phyloP scores from a whole-genome alignment of 2,888 invertebrate species.

The Hemicrepidius hirtus region DNA sequence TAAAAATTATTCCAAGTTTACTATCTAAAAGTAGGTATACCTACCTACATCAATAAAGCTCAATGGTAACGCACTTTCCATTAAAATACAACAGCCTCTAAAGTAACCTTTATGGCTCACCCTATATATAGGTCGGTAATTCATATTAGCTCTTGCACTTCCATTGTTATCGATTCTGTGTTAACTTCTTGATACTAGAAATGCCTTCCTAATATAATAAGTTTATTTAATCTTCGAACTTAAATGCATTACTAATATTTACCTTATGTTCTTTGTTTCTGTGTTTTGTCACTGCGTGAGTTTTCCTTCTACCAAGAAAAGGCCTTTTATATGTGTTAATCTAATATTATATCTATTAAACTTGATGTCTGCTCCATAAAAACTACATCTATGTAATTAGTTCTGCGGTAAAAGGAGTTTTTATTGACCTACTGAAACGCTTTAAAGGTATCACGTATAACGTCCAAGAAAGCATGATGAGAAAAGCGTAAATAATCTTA shows the following conservation, averaged over 20 bases:
- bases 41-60: too few species aligned
- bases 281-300: constrained; percentile 32
- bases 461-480: background rate
- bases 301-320: constrained; percentile 39
- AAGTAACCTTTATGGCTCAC: too few species aligned
- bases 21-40: too few species aligned
- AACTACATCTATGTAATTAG: constrained; percentile 52
- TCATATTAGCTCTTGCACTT: too few species aligned
- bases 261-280: constrained; percentile 33
- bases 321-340: constrained; percentile 49
- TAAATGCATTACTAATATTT: constrained; percentile 43
- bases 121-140: too few species aligned
- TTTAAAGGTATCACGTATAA: constrained; percentile 9
- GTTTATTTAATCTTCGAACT: constrained; percentile 28
- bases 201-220: background rate
- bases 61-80: too few species aligned
- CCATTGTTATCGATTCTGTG: too few species aligned
- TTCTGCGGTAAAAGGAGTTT: constrained; percentile 46
- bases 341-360: constrained; percentile 52
- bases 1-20: too few species aligned
- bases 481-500: too few species aligned
- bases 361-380: constrained; percentile 50
- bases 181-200: too few species aligned
- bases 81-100: too few species aligned
- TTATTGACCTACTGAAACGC: constrained; percentile 31